Base-by-base conservation (phyloP, 2,888 invertebrate species). In the Cenopis cana region DNA sequence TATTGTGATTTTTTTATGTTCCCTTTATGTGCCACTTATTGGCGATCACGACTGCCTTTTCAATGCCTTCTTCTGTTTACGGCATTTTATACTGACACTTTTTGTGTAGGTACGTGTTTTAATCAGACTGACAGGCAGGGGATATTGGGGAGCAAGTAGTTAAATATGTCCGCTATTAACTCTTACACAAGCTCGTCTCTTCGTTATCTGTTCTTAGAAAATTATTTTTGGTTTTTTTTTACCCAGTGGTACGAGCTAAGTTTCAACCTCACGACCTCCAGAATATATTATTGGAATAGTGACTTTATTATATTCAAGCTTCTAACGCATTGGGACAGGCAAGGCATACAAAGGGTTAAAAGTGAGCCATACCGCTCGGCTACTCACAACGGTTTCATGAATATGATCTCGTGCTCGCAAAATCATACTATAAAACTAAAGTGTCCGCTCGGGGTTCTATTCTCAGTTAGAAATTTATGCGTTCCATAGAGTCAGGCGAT, bases 401-500 rank as follows among this genome's bases (percentile, higher is more conserved):
- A 46, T 46, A 33, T 8, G 33, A 8, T 1, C 46, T 41, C n/a
- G 38, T n/a, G 24, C 59, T 65, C 55, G 59, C 66, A 14, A 66
- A 66, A 55, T 64, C 77, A 81, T 80, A 82, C 82, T 82, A 84
- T 85, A 83, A 85, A 85, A 86, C 86, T 87, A 87, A 81, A 87
- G 83, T 86, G 87, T 62, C 46, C 49, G 83, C 85, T 83, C 77
- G 79, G 84, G 83, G 85, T 82, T 82, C 86, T 83, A 86, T 86
- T 85, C 85, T 84, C 79, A 78, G 78, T 82, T 86, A 80, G 82
- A 87, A 91, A 93, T 91, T 91, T 92, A 91, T 91, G 91, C 88
- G 87, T 91, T 88, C 85, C 86, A 87, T 89, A 90, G 85, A 85
- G 84, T 82, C 80, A 81, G 82, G 85, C 89, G 89, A 92, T 93